A percentile compares a stretch with the other conserved stretches of the same genome.
These are phyloP conservation scores for Volucella bombylans DNA, from an alignment of 2,888 invertebrate species.

Conservation along the genomic window DNA sequence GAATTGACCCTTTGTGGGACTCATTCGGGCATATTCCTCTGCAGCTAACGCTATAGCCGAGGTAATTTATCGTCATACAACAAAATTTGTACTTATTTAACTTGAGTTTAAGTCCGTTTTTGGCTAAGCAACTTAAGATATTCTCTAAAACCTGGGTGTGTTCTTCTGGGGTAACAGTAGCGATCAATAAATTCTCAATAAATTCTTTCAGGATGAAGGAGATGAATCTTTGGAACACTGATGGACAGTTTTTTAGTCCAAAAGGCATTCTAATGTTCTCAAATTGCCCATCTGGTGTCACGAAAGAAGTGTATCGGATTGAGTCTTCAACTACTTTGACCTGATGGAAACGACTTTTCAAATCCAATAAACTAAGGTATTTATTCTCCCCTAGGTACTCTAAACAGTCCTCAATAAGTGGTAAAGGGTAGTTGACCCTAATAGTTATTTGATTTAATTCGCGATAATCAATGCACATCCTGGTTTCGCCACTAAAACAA, in stretches of 20 bases:
- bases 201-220: constrained; percentile 23
- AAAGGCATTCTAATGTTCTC: constrained; percentile 70
- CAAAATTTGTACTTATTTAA: constrained; percentile 14
- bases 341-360: constrained; percentile 74
- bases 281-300: constrained; percentile 40
- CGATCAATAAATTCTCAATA: constrained; percentile 36
- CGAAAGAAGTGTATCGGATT: constrained; percentile 69
- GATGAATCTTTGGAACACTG: constrained; percentile 62
- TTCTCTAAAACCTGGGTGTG: constrained; percentile 26
- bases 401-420: constrained; percentile 56
- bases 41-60: constrained; percentile 37
- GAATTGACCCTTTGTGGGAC: constrained; percentile 23
- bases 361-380: constrained; percentile 66
- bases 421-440: constrained; percentile 24
- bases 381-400: constrained; percentile 57
- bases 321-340: constrained; percentile 69
- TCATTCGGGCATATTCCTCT: no score
- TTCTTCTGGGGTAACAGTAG: constrained; percentile 17
- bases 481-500: constrained; percentile 50
- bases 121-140: constrained; percentile 20
- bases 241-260: constrained; percentile 38
- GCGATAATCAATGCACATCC: constrained; percentile 33
- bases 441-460: no score
- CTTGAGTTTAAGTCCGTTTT: constrained; percentile 6
- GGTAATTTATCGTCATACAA: constrained; percentile 15